Base-by-base conservation (phyloP, 2,888 invertebrate species). In the Thereva nobilitata region DNA sequence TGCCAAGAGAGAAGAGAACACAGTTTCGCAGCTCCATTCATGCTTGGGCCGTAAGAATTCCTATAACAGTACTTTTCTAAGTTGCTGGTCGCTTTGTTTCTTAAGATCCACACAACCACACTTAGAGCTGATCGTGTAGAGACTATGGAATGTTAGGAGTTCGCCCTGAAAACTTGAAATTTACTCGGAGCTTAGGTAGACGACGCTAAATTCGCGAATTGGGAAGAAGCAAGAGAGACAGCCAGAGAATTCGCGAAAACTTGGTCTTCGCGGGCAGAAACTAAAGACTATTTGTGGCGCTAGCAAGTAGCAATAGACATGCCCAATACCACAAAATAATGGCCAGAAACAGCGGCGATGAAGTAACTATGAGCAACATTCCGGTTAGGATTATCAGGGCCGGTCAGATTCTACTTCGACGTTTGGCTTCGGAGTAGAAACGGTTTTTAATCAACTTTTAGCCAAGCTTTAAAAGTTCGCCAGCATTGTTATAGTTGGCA, bases 391-490 rank as follows among this genome's bases (percentile, higher is more conserved):
- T 61, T 61, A 61, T 61, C 61, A 40, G 45, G 50, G 61, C 61
- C 61, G 61, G 61, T 49, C 61, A 61, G 61, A 38, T 42, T 40
- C 23, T 23, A 23, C 23, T 23, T 23, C 23, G 23, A 23, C 23
- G 23, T 23, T n/a, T n/a, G n/a, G n/a, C n/a, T n/a, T 23, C 23
- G 23, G 23, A 23, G 23, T 23, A 2, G 40, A 40, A 40, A 12
- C 50, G 61, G 55, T 61, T 50, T 61, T 61, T 40, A 61, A 61
- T 50, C 49, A 61, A 61, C 50, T 61, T 61, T 61, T 61, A 50
- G 50, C 41, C 50, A 61, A 61, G 61, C 61, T 61, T 61, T 23
- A 23, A 23, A 23, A 23, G 23, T 23, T 23, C 23, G 23, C 23
- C 23, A 23, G 1, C 23, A 23, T 23, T 23, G 23, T 23, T 23